A percentile compares a stretch with the other conserved stretches of the same genome.
These are phyloP conservation scores for Peromyscus leucopus DNA, from an alignment of 2,113 vertebrate genomes.

Conservation along the genomic window DNA sequence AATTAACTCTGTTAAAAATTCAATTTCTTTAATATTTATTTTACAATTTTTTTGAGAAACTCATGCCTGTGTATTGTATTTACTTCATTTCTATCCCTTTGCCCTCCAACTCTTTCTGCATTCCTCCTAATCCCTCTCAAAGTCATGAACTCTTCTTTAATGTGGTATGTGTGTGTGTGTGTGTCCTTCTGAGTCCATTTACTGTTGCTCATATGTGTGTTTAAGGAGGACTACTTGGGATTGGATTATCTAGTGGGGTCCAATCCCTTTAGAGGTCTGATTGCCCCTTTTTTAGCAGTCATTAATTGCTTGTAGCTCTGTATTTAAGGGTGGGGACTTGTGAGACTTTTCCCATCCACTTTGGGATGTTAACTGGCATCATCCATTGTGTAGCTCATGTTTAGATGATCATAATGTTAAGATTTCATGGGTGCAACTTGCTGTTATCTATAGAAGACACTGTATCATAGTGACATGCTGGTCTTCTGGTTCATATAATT, in stretches of 20 bases:
- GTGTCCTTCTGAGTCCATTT: neutral
- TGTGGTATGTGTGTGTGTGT: neutral
- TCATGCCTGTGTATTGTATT: neutral
- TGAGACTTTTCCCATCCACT: neutral
- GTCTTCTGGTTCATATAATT: neutral
- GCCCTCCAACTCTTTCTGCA: neutral
- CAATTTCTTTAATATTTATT: neutral
- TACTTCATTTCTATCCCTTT: neutral
- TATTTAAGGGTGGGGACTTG: neutral
- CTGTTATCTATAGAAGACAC: neutral
- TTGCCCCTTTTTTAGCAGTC: neutral
- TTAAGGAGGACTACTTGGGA: neutral
- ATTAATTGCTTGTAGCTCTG: neutral
- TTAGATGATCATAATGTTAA: neutral
- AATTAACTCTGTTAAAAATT: neutral
- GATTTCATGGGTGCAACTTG: neutral
- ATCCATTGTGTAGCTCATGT: neutral
- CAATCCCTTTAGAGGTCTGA: neutral
- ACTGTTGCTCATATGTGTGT: neutral
- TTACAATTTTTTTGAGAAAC: neutral
- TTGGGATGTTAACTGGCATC: neutral
- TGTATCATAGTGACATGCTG: neutral
- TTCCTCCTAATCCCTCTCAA: neutral
- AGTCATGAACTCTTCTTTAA: neutral
- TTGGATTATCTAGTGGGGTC: neutral